A percentile compares a stretch with the other conserved stretches of the same genome.
phyloP scores from a whole-genome alignment of 2,797 vertebrate species.

The Sebastes dallii region DNA sequence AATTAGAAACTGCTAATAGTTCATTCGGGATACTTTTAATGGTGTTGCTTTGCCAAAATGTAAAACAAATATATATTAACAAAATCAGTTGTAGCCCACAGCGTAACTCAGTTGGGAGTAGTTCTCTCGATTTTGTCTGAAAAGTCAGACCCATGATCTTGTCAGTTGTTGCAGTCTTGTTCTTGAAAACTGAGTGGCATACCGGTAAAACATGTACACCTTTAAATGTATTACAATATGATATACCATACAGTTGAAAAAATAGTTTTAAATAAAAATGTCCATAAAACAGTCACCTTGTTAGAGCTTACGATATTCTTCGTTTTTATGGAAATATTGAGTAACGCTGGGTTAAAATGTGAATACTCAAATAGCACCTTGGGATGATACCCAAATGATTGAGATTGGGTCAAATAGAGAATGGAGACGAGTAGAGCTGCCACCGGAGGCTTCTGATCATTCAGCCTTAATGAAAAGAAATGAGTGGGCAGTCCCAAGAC shows the following conservation, averaged over 20 bases:
- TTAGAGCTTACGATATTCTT: not conserved
- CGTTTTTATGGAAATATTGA: not conserved
- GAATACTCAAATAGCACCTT: not conserved
- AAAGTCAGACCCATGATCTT: accelerated
- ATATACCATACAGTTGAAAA: not conserved
- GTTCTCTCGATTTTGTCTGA: not conserved
- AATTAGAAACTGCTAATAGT: not conserved
- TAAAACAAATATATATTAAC: not conserved
- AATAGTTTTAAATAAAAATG: not conserved
- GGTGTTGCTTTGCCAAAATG: not conserved
- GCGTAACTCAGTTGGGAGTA: too few relatives aligned
- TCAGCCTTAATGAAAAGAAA: conserved; percentile 62
- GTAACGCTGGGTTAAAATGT: not conserved
- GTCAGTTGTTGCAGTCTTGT: not conserved
- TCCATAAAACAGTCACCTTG: not conserved
- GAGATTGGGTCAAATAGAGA: conserved; percentile 18
- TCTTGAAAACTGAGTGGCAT: not conserved
- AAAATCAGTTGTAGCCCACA: not conserved
- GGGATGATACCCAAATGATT: not conserved
- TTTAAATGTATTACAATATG: not conserved
- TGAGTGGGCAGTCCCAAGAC: conserved; percentile 55
- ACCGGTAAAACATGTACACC: not conserved
- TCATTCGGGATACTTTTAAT: not conserved
- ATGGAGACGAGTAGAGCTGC: conserved; percentile 16
- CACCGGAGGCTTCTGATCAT: conserved; percentile 40